A percentile compares a stretch with the other conserved stretches of the same genome.
These are phyloP conservation scores for Eristalinus sepulchralis DNA, from an alignment of 2,888 invertebrate species.

Conservation along the genomic window DNA sequence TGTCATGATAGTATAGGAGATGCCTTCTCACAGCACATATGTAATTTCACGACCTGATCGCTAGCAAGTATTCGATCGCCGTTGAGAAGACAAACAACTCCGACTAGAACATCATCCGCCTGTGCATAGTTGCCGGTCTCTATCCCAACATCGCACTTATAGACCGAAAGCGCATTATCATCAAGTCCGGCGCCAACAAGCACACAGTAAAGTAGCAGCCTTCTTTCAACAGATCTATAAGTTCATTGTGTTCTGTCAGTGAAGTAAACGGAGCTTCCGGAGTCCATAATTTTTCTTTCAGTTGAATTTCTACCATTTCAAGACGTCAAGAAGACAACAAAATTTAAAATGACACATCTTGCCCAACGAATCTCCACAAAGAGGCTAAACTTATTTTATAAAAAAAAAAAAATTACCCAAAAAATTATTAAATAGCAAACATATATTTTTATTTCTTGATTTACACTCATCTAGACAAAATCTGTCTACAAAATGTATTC, in stretches of 20 bases:
- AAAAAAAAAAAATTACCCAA: no score
- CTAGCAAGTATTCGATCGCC: conserved; percentile 83
- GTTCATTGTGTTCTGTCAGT: no score
- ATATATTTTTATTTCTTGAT: not conserved
- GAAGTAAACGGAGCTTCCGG: no score
- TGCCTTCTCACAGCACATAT: no score
- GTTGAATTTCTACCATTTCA: no score
- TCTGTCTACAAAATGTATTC: not conserved
- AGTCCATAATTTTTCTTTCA: no score
- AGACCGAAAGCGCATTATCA: conserved; percentile 84
- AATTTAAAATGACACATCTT: not conserved
- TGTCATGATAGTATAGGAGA: no score
- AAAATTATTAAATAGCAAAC: no score
- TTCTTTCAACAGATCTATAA: no score
- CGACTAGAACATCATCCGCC: conserved; percentile 93
- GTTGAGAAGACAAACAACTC: conserved; percentile 83
- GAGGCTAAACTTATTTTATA: not conserved
- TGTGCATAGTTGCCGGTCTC: conserved; percentile 92
- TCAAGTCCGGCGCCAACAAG: conserved; percentile 85
- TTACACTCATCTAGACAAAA: no score
- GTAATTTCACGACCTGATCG: conserved; percentile 91
- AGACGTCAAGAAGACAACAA: not conserved
- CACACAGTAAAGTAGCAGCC: no score
- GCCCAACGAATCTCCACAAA: not conserved
- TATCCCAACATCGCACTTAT: conserved; percentile 94